These are phyloP conservation scores for Ophioninae sp. DNA, from an alignment of 2,888 invertebrate genomes.

Conservation along the genomic window DNA sequence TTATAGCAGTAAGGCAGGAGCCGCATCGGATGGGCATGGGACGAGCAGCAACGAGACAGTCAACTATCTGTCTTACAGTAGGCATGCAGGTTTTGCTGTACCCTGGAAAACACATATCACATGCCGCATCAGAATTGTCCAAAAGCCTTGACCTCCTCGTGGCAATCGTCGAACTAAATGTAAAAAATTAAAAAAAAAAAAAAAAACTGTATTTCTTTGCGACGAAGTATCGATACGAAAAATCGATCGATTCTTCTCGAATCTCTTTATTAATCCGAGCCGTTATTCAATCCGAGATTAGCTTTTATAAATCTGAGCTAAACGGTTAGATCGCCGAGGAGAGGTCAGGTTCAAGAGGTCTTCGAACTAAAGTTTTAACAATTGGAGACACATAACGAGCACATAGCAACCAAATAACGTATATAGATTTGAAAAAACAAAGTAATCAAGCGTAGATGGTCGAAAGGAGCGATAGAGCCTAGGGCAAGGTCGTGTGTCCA, in stretches of 20 bases:
- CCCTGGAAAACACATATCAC: conserved; percentile 81
- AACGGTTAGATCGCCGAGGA: conserved; percentile 53
- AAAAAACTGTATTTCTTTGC: conserved; percentile 8
- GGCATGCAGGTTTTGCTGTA: conserved; percentile 84
- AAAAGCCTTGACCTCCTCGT: conserved; percentile 60
- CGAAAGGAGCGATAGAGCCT: conserved; percentile 40
- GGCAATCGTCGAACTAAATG: conserved; percentile 45
- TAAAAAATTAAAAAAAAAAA: conserved; percentile 7
- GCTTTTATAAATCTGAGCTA: no score
- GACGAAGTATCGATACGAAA: background rate
- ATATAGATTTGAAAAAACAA: conserved; percentile 12
- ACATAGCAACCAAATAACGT: conserved; percentile 46
- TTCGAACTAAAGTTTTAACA: conserved; percentile 34
- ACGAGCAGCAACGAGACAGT: conserved; percentile 79
- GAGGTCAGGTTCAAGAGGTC: conserved; percentile 54
- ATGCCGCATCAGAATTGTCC: conserved; percentile 78
- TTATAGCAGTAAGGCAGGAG: conserved; percentile 78
- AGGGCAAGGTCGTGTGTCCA: conserved; percentile 30
- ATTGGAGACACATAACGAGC: conserved; percentile 49
- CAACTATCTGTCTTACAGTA: conserved; percentile 82
- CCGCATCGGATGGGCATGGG: conserved; percentile 78
- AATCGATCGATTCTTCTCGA: background rate
- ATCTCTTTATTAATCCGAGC: background rate
- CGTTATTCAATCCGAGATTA: no score
- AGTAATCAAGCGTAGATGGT: conserved; percentile 44